Percentiles rank a stretch among this genome's conserved stretches.
Conservation (phyloP, 2,888 invertebrate genomes). For the Griposia aprilina region DNA sequence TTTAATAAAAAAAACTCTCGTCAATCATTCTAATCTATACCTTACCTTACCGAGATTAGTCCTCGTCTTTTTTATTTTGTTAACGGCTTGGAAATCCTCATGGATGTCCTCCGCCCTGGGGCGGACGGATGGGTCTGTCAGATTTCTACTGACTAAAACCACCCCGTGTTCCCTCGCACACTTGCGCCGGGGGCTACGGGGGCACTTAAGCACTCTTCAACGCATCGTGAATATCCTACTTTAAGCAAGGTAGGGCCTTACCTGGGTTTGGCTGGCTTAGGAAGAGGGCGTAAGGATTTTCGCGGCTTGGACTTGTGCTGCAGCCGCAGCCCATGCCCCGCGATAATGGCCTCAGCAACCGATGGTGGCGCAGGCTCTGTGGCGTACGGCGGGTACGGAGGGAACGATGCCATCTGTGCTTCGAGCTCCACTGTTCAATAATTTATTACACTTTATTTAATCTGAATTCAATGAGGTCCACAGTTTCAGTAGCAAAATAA, state of each 20-base stretch:
- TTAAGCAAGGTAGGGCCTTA: conserved; percentile 51
- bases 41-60: too few relatives aligned
- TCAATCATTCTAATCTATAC: neutral
- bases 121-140: too few relatives aligned
- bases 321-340: conserved; percentile 80
- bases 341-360: conserved; percentile 83
- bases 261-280: conserved; percentile 83
- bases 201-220: too few relatives aligned
- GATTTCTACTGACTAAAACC: too few relatives aligned
- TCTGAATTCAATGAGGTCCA: neutral
- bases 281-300: conserved; percentile 75
- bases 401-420: conserved; percentile 67
- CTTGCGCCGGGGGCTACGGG: too few relatives aligned
- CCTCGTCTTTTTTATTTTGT: too few relatives aligned
- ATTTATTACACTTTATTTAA: neutral
- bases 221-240: neutral
- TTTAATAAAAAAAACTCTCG: too few relatives aligned
- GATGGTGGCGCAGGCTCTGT: conserved; percentile 78
- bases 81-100: too few relatives aligned
- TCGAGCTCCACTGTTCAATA: conserved; percentile 13
- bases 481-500: neutral
- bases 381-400: conserved; percentile 84
- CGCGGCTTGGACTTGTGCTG: conserved; percentile 76
- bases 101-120: too few relatives aligned
- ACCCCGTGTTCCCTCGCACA: too few relatives aligned